Evolutionary conservation across 1,140 invertebrate species (phyloP).

Genomic region (Platyscapa corneri): DNA sequence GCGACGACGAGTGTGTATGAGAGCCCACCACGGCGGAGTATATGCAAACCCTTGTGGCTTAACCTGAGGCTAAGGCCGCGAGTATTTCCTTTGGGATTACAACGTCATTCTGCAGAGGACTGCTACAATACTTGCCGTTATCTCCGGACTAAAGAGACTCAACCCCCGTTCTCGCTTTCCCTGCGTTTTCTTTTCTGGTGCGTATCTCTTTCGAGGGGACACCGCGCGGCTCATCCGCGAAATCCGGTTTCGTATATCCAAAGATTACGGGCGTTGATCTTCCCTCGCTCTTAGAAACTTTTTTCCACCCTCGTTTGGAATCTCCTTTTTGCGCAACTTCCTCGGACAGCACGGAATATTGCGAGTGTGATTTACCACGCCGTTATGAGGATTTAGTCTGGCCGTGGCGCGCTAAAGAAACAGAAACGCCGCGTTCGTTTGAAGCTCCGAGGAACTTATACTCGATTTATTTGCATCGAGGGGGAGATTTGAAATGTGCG

Average conservation of each 20-base stretch:
- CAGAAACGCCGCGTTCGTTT: neutral
- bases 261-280: neutral
- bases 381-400: neutral
- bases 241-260: conserved; percentile 5
- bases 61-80: conserved; percentile 62
- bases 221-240: neutral
- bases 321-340: conserved; percentile 12
- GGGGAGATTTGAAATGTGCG: neutral
- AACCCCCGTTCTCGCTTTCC: neutral
- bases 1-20: conserved; percentile 42
- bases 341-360: neutral
- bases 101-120: conserved; percentile 60
- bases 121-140: conserved; percentile 2
- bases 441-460: neutral
- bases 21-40: conserved; percentile 30
- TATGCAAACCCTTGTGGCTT: conserved; percentile 66
- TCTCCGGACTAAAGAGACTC: neutral
- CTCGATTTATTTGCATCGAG: conserved; percentile 11
- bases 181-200: neutral
- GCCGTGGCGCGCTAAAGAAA: neutral
- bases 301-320: neutral
- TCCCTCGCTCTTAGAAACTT: neutral
- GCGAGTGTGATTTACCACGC: neutral
- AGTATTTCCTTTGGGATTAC: conserved; percentile 64
- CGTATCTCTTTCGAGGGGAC: neutral